Evolutionary conservation across 2,888 invertebrate species (phyloP), one percentile per base, ranked within the genome.

Genomic region (Electrophaes corylata): DNA sequence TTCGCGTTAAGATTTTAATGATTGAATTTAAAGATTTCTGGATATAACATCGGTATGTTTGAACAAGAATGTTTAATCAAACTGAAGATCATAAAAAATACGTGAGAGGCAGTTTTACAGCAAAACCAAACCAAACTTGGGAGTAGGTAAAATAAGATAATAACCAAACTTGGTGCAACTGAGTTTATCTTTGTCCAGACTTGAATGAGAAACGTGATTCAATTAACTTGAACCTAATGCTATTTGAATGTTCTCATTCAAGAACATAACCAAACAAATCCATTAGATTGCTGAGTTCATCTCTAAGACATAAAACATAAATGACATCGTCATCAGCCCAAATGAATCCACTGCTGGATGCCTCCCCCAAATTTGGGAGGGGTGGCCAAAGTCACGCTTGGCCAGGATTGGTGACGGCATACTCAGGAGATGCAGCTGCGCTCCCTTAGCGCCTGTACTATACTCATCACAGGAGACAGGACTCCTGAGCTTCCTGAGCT

Each of bases 1-100:
- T 20, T 6, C 23, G 35, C n/a, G 11, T 35, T 51, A 44, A 44
- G 16, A 14, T 44, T 44, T 52, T 44, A 44, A 49, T 49, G 48
- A 8, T 35, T 14, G 11, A 41, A 19, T 33, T 51, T 41, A 14
- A 49, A 39, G 46, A 46, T 35, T 31, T 40, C 16, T 18, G 16
- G 6, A 16, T 39, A 39, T 3, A 10, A 10, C 18, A 48, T 23
- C 8, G 14, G 37, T 18, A 39, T 18, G 16, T 31, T 29, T 31
- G 41, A 20, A n/a, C 11, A 16, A 16, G 29, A 16, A 29, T 44
- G 12, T 44, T 45, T 29, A 45, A 45, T 14, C 14, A 43, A 26
- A 6, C 14, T 26, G 2, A 14, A 20, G 23, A 29, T 8, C n/a
- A 23, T 37, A 1, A 37, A 2, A 10, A 8, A 20, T 20, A n/a